Evolutionary conservation across 2,797 vertebrate species (phyloP), one percentile per base, ranked within the genome.

Genomic region (Lophotriccus pileatus): DNA sequence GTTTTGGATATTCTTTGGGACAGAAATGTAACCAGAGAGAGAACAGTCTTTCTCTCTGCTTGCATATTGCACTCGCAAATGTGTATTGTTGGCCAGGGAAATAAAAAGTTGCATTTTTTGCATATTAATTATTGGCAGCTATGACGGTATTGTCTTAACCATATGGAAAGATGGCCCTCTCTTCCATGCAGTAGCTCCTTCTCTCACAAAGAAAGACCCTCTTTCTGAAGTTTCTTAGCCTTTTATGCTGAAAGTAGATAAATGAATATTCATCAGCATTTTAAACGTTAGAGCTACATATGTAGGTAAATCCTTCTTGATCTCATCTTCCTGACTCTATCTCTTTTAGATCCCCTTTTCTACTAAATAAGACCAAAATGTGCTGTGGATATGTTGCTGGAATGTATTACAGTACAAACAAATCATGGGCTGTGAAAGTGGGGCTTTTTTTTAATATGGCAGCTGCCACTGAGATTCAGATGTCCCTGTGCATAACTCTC

Each of bases 381-480:
- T 64, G 30, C 39, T 75, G 36, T 73, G 53, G 27, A 55, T 90
- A 6, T 25, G 22, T 58, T 86, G 28, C 63, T 81, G 80, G 41
- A 62, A 62, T 86, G 16, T 78, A 68, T 78, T 84, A 37, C 19
- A 62, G 25, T 55, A 34, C 13, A 73, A 72, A 58, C 15, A 75
- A 81, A 58, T 49, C 49, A 55, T 87, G 67, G 55, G 60, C 46
- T 75, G 9, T 53, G 46, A 76, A 60, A 79, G 43, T 74, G 10
- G 5, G 24, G 11, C 6, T 37, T 53, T 58, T 3, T 95, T 94
- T 89, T 73, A 72, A 44, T 82, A 81, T 90, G 88, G 72, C 93
- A 97, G 82, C 95, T 97, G 91, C 89, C 81, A 93, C 87, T 91
- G 97, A 96, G 93, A 96, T 85, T 94, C 60, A 53, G 23, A 78